Evolutionary conservation across 2,113 vertebrate species (phyloP), one percentile per base, ranked within the genome.

Genomic region (Mirounga angustirostris): DNA sequence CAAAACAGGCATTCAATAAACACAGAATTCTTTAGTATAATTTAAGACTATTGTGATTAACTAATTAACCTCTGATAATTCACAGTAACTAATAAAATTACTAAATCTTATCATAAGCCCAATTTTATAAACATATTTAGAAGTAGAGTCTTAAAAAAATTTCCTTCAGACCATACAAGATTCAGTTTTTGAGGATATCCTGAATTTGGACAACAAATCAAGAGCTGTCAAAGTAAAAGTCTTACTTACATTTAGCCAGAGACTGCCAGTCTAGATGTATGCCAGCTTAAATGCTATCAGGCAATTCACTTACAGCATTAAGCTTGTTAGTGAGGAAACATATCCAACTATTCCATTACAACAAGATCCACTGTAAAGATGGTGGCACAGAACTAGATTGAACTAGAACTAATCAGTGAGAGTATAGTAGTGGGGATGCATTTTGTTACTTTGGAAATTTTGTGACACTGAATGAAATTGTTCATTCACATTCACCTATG

Each of bases 161-260:
- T 84, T 91, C 5, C 24, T 79, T 67, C n/a, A 65, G 13, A 46
- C 15, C 12, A 56, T 0, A 2, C 16, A 65, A 91, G n/a, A 54
- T 80, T 46, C 2, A n/a, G 1, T 69, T 95, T 85, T 85, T 52
- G 18, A 94, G 2, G 19, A 71, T 52, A 12, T 73, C 36, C 7
- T 96, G 56, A 93, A 74, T 84, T 73, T 91, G 54, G 22, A 78
- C 67, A 80, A 84, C 21, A 84, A 74, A 67, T 88, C n/a, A 50
- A 26, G 24, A 58, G 28, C 2, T 82, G 15, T 85, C 26, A 91
- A 69, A 94, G 16, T 16, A 95, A 36, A 94, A 36, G 54, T 65
- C 36, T 63, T 21, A 14, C 5, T 14, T 61, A 24, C 7, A 65
- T 91, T 73, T 65, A 93, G 65, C 11, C 6, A 83, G 46, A 85